Conservation (phyloP, 2,113 vertebrate species). For the Perccottus glenii region DNA sequence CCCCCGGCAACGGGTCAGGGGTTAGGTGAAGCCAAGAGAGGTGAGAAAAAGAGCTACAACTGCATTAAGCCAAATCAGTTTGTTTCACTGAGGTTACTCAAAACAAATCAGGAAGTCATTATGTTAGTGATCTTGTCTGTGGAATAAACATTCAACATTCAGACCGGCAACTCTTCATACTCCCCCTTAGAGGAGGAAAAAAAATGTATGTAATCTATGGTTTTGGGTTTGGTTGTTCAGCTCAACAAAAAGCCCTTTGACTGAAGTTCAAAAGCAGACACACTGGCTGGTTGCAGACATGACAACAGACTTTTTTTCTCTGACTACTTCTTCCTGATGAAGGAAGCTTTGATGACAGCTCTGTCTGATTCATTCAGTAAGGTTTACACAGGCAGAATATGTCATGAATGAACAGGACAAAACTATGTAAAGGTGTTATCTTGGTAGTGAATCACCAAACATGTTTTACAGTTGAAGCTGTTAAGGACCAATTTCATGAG, state of each 20-base stretch:
- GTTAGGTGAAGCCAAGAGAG: slow-evolving; percentile 43
- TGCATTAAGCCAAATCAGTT: slow-evolving; percentile 43
- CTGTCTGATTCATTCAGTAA: slow-evolving; percentile 26
- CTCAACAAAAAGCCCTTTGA: slow-evolving; percentile 48
- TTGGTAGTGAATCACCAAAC: neutral
- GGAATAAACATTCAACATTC: slow-evolving; percentile 28
- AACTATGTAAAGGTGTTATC: neutral
- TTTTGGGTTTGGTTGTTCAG: slow-evolving; percentile 29
- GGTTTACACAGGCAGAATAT: neutral
- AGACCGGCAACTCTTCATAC: slow-evolving; percentile 17
- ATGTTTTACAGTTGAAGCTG: neutral
- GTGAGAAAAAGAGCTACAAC: slow-evolving; percentile 42
- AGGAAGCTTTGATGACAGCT: slow-evolving; percentile 28
- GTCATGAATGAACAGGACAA: slow-evolving; percentile 21
- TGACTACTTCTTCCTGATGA: slow-evolving; percentile 27
- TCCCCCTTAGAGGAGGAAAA: slow-evolving; percentile 9
- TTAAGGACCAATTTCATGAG: neutral
- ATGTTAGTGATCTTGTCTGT: slow-evolving; percentile 14
- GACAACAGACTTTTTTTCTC: slow-evolving; percentile 42
- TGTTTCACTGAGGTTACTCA: slow-evolving; percentile 50
- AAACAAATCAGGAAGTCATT: slow-evolving; percentile 51
- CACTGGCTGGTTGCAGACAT: slow-evolving; percentile 37
- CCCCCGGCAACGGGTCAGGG: slow-evolving; percentile 36
- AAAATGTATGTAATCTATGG: slow-evolving; percentile 9
- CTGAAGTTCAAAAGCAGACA: slow-evolving; percentile 44